Evolutionary conservation across 1,140 invertebrate genomes (phyloP).

Genomic region (Dreissena polymorpha): DNA sequence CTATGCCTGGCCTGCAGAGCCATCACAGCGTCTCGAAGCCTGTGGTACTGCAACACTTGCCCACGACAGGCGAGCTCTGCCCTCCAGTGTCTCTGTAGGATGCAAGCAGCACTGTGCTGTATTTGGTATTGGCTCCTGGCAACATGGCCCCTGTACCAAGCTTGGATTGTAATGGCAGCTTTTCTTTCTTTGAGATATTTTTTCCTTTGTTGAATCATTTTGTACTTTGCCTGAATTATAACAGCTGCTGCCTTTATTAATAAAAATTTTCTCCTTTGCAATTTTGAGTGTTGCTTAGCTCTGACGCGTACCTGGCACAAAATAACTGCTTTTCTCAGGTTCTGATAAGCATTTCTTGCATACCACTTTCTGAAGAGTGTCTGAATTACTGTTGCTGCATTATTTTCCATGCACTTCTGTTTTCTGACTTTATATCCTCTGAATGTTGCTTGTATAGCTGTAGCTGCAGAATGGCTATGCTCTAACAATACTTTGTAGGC

Average conservation of each 20-base stretch:
- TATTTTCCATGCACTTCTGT: constrained; percentile 30
- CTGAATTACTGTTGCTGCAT: constrained; percentile 65
- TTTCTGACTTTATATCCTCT: constrained; percentile 52
- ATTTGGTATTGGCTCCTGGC: constrained; percentile 21
- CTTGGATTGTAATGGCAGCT: constrained; percentile 56
- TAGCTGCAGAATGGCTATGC: constrained; percentile 52
- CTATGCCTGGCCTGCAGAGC: constrained; percentile 49
- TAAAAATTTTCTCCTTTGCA: neutral
- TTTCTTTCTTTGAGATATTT: neutral
- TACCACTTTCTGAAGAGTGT: constrained; percentile 48
- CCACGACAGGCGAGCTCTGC: constrained; percentile 29
- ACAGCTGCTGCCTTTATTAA: constrained; percentile 22
- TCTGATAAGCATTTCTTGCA: neutral
- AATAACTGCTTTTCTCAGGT: constrained; percentile 9
- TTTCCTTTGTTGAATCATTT: neutral
- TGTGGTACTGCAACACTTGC: constrained; percentile 27
- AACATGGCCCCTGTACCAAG: constrained; percentile 26
- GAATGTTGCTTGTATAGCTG: constrained; percentile 59
- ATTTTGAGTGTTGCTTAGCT: neutral
- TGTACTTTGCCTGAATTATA: constrained; percentile 19
- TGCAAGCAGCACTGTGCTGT: constrained; percentile 17
- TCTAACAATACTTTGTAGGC: constrained; percentile 48
- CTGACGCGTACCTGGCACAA: constrained; percentile 18
- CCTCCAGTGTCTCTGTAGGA: constrained; percentile 28
- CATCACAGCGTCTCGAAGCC: constrained; percentile 41